A percentile compares a stretch with the other conserved stretches of the same genome.
Evolutionary conservation across 2,888 invertebrate genomes (phyloP).

Genomic region (Eupithecia centaureata): DNA sequence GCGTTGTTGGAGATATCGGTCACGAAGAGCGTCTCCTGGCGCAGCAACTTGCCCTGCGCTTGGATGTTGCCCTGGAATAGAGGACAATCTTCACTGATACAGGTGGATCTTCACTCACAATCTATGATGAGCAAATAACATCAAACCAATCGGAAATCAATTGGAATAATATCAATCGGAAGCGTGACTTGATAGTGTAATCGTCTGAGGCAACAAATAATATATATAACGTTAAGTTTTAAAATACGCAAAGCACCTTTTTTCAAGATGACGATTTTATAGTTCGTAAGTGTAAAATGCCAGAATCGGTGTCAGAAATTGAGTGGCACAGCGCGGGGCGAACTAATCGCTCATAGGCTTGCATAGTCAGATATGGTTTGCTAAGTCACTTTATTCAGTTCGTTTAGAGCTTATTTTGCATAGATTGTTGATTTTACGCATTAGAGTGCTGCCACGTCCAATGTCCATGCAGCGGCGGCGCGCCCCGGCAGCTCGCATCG

Average conservation of each 20-base stretch:
- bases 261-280: neutral
- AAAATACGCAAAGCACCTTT: neutral
- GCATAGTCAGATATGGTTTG: neutral
- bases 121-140: neutral
- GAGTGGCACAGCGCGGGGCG: neutral
- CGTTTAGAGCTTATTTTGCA: too few relatives aligned
- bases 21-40: slow-evolving; percentile 92
- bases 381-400: neutral
- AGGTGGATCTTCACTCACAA: neutral
- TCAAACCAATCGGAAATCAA: too few relatives aligned
- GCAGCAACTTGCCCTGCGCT: slow-evolving; percentile 96
- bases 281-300: neutral
- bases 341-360: neutral
- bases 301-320: neutral
- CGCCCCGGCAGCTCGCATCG: neutral
- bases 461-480: neutral
- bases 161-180: too few relatives aligned
- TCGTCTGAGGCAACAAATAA: neutral
- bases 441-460: neutral
- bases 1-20: slow-evolving; percentile 84
- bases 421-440: neutral
- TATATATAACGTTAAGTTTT: neutral
- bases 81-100: neutral
- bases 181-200: neutral
- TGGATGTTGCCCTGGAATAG: slow-evolving; percentile 95